Conservation (phyloP, 2,113 vertebrate genomes). For the Corythaixoides concolor region DNA sequence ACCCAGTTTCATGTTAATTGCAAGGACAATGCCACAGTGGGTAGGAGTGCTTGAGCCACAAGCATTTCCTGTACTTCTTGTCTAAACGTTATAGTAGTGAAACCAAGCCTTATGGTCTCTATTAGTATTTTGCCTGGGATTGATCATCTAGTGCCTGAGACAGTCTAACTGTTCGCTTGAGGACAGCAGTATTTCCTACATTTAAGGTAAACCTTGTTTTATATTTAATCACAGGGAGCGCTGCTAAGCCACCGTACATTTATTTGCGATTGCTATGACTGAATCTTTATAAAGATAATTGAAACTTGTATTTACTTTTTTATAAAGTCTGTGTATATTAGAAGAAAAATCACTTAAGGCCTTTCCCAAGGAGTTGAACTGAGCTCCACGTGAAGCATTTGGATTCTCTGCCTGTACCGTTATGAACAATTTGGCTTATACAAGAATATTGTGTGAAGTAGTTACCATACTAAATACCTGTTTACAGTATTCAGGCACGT, state of each 20-base stretch:
- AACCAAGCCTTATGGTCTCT: neutral
- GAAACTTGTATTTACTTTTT: neutral
- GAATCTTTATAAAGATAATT: neutral
- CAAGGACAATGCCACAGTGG: neutral
- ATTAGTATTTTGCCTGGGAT: neutral
- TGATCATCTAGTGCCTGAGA: neutral
- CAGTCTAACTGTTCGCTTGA: neutral
- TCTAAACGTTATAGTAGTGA: neutral
- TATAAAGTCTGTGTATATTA: neutral
- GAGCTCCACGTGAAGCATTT: neutral
- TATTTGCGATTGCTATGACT: neutral
- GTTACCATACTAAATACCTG: neutral
- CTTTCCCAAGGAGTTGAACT: neutral
- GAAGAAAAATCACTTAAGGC: neutral
- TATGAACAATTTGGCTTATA: neutral
- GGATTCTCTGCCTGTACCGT: neutral
- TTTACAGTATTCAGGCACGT: neutral
- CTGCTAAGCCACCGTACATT: neutral
- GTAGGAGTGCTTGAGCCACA: conserved; percentile 13
- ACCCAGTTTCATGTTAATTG: neutral
- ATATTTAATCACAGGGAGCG: neutral
- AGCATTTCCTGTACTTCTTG: neutral
- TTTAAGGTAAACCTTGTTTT: neutral
- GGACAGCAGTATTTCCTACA: neutral
- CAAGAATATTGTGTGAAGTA: neutral